Conservation (phyloP, 2,797 vertebrate genomes). For the Adrianichthys oophorus region DNA sequence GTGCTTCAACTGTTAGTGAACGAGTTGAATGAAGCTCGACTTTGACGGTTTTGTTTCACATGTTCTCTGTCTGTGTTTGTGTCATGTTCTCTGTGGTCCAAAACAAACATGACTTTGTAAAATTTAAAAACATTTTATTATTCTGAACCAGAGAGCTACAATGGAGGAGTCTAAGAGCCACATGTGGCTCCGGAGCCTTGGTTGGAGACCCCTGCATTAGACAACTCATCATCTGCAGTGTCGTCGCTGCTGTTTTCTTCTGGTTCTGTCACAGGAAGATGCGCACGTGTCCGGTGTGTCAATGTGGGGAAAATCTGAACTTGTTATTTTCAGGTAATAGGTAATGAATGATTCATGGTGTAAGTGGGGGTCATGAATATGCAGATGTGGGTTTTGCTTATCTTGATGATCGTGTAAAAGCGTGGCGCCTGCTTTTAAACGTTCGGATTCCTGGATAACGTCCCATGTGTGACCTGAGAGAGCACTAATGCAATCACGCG, state of each 20-base stretch:
- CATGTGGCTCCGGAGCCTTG: too few relatives aligned
- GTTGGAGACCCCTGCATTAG: too few relatives aligned
- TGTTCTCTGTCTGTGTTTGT: too few relatives aligned
- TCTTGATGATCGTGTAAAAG: neutral
- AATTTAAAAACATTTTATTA: too few relatives aligned
- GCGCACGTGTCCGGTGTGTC: neutral
- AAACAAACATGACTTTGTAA: too few relatives aligned
- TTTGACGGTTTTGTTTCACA: too few relatives aligned
- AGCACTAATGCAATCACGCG: neutral
- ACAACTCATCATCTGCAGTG: too few relatives aligned
- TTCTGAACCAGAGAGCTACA: too few relatives aligned
- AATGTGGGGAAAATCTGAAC: neutral
- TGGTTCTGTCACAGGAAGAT: neutral
- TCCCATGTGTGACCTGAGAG: neutral
- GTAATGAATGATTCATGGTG: constrained; percentile 3
- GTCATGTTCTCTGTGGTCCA: too few relatives aligned
- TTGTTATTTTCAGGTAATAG: neutral
- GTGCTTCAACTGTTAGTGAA: too few relatives aligned
- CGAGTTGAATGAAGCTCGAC: too few relatives aligned
- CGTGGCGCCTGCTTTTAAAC: neutral
- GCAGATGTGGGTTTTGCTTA: constrained; percentile 3
- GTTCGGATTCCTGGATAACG: constrained; percentile 4
- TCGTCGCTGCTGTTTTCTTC: neutral
- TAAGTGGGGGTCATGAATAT: constrained; percentile 10
- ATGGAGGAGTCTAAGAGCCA: too few relatives aligned